These are phyloP conservation scores for Drosophila eugracilis DNA, from an alignment of 1,140 invertebrate genomes.

Conservation along the genomic window DNA sequence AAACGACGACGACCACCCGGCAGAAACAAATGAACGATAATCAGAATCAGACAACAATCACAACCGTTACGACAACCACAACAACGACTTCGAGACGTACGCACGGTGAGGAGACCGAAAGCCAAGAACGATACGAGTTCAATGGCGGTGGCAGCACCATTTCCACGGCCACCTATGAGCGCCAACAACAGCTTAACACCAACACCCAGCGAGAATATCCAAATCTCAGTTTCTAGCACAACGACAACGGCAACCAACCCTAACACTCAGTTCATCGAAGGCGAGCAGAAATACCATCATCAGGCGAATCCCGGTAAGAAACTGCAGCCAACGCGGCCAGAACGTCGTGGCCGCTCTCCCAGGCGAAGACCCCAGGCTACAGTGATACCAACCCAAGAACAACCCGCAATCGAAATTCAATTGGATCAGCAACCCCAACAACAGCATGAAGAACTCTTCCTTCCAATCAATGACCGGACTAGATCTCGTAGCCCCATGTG, in stretches of 20 bases:
- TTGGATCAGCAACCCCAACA: slow-evolving; percentile 38
- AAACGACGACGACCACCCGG: slow-evolving; percentile 31
- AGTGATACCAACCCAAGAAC: slow-evolving; percentile 13
- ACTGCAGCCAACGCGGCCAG: slow-evolving; percentile 58
- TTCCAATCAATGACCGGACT: slow-evolving; percentile 79
- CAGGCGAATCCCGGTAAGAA: slow-evolving; percentile 58
- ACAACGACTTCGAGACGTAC: slow-evolving; percentile 58
- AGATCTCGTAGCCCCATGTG: slow-evolving; percentile 90
- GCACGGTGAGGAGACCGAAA: slow-evolving; percentile 29
- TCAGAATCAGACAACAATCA: slow-evolving; percentile 38
- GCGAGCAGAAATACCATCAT: slow-evolving; percentile 53
- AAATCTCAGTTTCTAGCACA: slow-evolving; percentile 41
- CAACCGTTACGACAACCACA: slow-evolving; percentile 49
- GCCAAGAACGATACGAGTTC: slow-evolving; percentile 14
- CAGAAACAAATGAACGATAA: slow-evolving; percentile 35
- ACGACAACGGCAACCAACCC: slow-evolving; percentile 30
- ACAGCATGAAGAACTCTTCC: slow-evolving; percentile 58
- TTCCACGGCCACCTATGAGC: slow-evolving; percentile 32
- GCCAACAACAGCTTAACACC: slow-evolving; percentile 18
- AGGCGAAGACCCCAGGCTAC: slow-evolving; percentile 53
- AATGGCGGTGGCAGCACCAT: slow-evolving; percentile 34
- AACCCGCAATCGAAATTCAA: slow-evolving; percentile 31
- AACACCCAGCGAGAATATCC: slow-evolving; percentile 29
- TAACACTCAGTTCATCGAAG: slow-evolving; percentile 59
- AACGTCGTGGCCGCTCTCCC: slow-evolving; percentile 75